These are phyloP conservation scores for Aegithalos caudatus DNA, from an alignment of 2,113 vertebrate genomes.

Conservation along the genomic window DNA sequence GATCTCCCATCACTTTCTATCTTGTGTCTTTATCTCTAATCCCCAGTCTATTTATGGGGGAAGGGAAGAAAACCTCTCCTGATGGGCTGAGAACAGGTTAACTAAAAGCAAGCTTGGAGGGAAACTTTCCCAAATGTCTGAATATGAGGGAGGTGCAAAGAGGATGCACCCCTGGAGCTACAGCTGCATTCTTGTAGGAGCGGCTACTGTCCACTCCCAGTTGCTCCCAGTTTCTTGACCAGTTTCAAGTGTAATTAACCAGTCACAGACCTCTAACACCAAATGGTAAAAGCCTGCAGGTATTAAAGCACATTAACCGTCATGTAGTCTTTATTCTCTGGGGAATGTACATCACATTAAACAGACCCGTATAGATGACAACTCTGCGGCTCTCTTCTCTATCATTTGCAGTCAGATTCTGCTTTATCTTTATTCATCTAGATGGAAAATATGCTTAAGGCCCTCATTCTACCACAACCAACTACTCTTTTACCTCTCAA, in stretches of 20 bases:
- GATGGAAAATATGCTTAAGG: background rate
- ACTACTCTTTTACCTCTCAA: background rate
- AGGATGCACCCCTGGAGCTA: background rate
- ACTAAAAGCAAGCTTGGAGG: background rate
- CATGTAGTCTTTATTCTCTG: background rate
- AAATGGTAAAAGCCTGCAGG: background rate
- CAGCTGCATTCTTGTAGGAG: background rate
- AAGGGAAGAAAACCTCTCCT: background rate
- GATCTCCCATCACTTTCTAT: background rate
- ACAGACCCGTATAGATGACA: fast-evolving
- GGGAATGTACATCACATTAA: background rate
- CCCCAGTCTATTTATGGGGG: too few relatives aligned
- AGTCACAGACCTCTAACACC: background rate
- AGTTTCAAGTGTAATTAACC: background rate
- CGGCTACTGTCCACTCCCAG: fast-evolving
- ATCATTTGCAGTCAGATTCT: background rate
- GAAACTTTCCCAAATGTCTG: background rate
- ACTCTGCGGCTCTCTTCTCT: background rate
- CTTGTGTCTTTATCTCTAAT: background rate
- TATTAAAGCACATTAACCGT: background rate
- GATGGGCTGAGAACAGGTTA: background rate
- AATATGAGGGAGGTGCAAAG: background rate
- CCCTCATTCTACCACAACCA: background rate
- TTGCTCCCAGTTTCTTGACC: background rate
- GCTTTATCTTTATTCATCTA: background rate